A percentile compares a stretch with the other conserved stretches of the same genome.
Conservation (phyloP, 2,113 vertebrate species). For the Clupea harengus region DNA sequence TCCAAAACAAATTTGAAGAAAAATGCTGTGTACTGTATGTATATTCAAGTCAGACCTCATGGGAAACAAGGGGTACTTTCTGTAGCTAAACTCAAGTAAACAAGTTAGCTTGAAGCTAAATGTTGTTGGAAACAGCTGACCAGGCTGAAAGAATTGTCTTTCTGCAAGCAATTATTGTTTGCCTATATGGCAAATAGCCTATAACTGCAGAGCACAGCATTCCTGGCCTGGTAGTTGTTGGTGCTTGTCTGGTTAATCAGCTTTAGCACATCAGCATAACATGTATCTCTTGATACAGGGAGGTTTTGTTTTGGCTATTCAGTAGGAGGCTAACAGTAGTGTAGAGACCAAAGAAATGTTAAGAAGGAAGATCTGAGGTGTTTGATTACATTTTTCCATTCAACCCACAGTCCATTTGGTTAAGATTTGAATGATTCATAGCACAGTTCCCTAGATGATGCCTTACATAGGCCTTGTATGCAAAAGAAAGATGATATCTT, state of each 20-base stretch:
- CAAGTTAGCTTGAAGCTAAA: background rate
- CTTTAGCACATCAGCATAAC: background rate
- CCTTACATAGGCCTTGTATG: background rate
- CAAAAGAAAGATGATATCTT: conserved; percentile 9
- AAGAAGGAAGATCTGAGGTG: background rate
- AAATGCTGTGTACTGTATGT: background rate
- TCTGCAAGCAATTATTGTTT: background rate
- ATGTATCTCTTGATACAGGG: background rate
- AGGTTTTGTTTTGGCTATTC: background rate
- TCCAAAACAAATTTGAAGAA: background rate
- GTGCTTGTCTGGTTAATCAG: background rate
- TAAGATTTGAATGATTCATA: conserved; percentile 10
- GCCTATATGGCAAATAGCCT: background rate
- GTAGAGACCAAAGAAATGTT: background rate
- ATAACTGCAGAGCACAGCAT: background rate
- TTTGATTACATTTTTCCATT: background rate
- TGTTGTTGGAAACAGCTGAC: background rate
- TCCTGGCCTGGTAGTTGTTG: background rate
- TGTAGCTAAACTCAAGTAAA: background rate
- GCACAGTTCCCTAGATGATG: background rate
- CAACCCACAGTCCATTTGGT: conserved; percentile 2
- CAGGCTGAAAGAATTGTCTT: background rate
- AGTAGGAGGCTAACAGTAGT: background rate
- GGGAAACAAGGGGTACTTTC: background rate
- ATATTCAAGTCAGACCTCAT: background rate